Evolutionary conservation across 2,797 vertebrate species (phyloP).

Genomic region (Harpagifer antarcticus): DNA sequence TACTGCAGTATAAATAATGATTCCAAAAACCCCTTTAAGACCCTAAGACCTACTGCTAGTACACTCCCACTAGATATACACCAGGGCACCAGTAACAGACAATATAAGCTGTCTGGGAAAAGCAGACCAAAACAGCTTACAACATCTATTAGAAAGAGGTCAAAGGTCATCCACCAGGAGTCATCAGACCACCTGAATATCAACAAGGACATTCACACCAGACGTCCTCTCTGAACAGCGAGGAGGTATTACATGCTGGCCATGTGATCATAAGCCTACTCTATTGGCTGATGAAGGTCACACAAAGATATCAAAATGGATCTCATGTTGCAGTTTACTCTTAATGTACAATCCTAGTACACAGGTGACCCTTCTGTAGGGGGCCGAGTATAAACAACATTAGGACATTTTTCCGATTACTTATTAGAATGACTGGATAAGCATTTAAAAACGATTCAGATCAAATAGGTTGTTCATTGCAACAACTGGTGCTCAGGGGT

Average conservation of each 20-base stretch:
- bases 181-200: neutral
- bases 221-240: neutral
- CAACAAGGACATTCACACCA: neutral
- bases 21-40: neutral
- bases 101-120: neutral
- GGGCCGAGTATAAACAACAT: no score
- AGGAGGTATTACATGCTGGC: no score
- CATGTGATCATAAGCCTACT: no score
- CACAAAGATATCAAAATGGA: no score
- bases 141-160: neutral
- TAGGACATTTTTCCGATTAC: no score
- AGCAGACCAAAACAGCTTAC: neutral
- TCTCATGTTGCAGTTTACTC: neutral
- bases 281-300: no score
- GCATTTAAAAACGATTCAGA: no score
- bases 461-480: no score
- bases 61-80: neutral
- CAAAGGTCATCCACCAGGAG: neutral
- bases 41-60: neutral
- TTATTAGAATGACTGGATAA: no score
- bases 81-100: neutral
- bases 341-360: neutral
- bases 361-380: no score
- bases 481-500: no score
- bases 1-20: neutral